A percentile compares a stretch with the other conserved stretches of the same genome.
Evolutionary conservation across 64 coral and sea anemone species (phyloP).

Genomic region (Hydrozoanthus tunicans): DNA sequence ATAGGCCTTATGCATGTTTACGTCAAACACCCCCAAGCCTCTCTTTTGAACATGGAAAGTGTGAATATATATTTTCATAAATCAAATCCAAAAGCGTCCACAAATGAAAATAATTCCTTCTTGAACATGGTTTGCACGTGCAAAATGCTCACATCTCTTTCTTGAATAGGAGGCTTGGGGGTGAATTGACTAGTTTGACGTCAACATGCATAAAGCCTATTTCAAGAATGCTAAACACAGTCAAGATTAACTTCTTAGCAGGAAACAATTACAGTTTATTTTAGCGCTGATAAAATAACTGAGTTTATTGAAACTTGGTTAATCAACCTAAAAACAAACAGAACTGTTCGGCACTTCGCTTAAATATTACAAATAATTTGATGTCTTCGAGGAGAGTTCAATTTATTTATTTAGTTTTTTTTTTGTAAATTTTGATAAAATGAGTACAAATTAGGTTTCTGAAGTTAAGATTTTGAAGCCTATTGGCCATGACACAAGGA

Average conservation of each 20-base stretch:
- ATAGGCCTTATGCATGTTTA: no score
- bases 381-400: no score
- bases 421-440: neutral
- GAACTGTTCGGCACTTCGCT: no score
- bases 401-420: neutral
- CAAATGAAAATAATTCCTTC: no score
- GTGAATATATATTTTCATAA: neutral
- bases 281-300: neutral
- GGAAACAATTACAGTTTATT: slow-evolving; percentile 17
- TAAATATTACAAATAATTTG: neutral
- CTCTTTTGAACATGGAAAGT: neutral
- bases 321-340: slow-evolving; percentile 1
- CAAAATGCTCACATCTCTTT: no score
- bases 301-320: slow-evolving; percentile 11
- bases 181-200: no score
- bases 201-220: neutral
- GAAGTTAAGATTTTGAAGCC: no score
- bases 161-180: no score
- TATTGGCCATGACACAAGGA: neutral
- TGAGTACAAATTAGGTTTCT: neutral
- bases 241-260: neutral
- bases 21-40: neutral
- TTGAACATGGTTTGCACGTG: no score
- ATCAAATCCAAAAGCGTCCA: no score
- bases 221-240: neutral